Evolutionary conservation across 2,888 invertebrate species (phyloP), one percentile per base, ranked within the genome.

Genomic region (Tridacna gigas): DNA sequence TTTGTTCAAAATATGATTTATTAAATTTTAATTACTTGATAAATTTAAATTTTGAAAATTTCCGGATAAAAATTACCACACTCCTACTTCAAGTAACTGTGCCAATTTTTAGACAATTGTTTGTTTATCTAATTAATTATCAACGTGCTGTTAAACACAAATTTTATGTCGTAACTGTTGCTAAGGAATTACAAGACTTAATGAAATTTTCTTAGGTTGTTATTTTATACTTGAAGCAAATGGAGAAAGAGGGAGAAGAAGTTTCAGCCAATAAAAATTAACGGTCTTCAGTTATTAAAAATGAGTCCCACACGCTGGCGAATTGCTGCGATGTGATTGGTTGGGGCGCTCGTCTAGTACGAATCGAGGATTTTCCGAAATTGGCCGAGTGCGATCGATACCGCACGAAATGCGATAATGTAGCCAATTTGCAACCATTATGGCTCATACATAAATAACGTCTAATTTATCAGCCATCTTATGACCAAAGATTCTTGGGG

Each of bases 361-460:
- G 67, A 73, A 77, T 73, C 78, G 66, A 63, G 77, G 69, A 51
- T 48, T 73, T 76, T 61, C 79, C 79, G 86, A 86, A 67, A 74
- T 51, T 45, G 73, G 80, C 86, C 83, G 79, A 83, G 71, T 47
- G 22, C 26, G 86, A 80, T 86, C 86, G 80, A 84, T 84, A 79
- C 45, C 61, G 69, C 28, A 69, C 84, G 82, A 82, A 85, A 82
- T 80, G 82, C 67, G 88, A 84, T 88, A 80, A 88, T 88, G 86
- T 74, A 51, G 79, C 79, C 84, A 86, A 88, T 86, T 86, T 87
- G 83, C 80, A 82, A 75, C 84, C 83, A 85, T 87, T 87, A 87
- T 85, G 63, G 60, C 83, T 87, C 87, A 87, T 87, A 85, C 84
- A 87, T 87, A 87, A 87, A 86, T 88, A 86, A 88, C 69, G 84